Base-by-base conservation (phyloP, 2,888 invertebrate species). In the Eupithecia pulchellata region DNA sequence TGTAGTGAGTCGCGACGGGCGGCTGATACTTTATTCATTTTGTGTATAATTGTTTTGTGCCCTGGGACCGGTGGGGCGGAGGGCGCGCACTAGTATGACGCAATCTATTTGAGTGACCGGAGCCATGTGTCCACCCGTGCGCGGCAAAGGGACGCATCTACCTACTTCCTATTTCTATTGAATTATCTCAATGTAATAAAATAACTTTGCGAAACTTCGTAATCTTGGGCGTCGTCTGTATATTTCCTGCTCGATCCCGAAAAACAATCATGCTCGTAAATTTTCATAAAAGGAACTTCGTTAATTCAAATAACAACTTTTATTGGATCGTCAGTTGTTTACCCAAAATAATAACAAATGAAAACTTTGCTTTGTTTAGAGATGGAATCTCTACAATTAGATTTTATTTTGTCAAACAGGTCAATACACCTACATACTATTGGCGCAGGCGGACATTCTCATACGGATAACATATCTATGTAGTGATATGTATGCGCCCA, bases 61-160 rank as follows among this genome's bases (percentile, higher is more conserved):
- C 84, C 79, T 83, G 90, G 90, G 89, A 90, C 82, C 81, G 78
- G 82, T 30, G 68, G 60, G 55, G 68, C 17, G 69, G 57, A 32
- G 39, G 61, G 71, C 68, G 68, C 57, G 61, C 66, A 88, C 88
- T 86, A 86, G 86, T 90, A 90, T 92, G 89, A 89, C 86, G 91
- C 88, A 92, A 93, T 93, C 91, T 91, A 87, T 89, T 85, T 90
- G 90, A 93, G 92, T 92, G 91, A 91, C 86, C 84, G 86, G 82
- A 82, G 83, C 88, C 88, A 88, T 89, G 87, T 87, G 90, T 84
- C 82, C 79, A 74, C 77, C 79, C 79, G 78, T 75, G 75, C 78
- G 74, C 80, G 76, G 76, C 82, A 81, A 79, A 81, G 81, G 78
- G 78, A 79, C 81, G 75, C 79, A 78, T 75, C 80, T 79, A 77